These are phyloP conservation scores for Yponomeuta sedellus DNA, from an alignment of 2,888 invertebrate species.

Conservation along the genomic window DNA sequence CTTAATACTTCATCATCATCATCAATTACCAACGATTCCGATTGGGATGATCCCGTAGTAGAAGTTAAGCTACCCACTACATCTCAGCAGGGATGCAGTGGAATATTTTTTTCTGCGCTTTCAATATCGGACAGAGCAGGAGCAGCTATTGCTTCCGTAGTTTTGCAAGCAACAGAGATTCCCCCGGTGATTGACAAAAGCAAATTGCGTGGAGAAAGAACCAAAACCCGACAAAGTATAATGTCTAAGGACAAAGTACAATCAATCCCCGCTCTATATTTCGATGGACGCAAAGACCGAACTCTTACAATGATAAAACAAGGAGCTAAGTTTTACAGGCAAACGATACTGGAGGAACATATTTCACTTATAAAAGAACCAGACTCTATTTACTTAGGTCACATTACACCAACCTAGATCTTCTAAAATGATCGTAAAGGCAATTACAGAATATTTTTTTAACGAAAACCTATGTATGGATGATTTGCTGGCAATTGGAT, in stretches of 20 bases:
- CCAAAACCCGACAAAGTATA: slow-evolving; percentile 15
- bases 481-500: slow-evolving; percentile 24
- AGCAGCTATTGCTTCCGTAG: slow-evolving; percentile 22
- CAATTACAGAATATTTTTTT: too few relatives aligned
- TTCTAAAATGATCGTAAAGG: too few relatives aligned
- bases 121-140: slow-evolving; percentile 23
- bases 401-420: slow-evolving; percentile 10
- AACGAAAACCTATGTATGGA: slow-evolving; percentile 16
- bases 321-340: slow-evolving; percentile 20
- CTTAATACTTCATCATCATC: too few relatives aligned
- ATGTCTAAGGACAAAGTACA: neutral
- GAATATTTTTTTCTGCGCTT: too few relatives aligned
- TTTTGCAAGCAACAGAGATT: slow-evolving; percentile 20
- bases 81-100: slow-evolving; percentile 11
- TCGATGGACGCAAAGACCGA: slow-evolving; percentile 25
- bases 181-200: slow-evolving; percentile 19
- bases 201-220: slow-evolving; percentile 23
- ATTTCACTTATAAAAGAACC: slow-evolving; percentile 24
- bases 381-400: slow-evolving; percentile 21
- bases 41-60: neutral
- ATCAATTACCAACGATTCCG: slow-evolving; percentile 8
- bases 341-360: slow-evolving; percentile 20
- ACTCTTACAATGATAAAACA: slow-evolving; percentile 20
- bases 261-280: slow-evolving; percentile 23
- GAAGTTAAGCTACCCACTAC: slow-evolving; percentile 17